Base-by-base conservation (phyloP, 2,797 vertebrate genomes). In the Mionectes olivaceus region DNA sequence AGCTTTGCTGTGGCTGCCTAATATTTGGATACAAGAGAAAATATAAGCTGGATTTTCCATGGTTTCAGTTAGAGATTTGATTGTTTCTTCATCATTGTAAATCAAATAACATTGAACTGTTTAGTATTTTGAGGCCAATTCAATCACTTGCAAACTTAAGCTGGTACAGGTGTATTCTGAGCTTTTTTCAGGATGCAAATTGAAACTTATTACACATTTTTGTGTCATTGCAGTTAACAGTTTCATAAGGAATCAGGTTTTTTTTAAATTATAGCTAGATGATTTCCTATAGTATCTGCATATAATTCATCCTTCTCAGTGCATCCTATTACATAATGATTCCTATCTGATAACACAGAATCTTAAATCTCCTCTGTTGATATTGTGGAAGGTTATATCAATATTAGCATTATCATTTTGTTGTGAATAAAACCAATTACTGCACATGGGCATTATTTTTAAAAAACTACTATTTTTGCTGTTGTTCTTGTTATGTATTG, bases 331-430 rank as follows among this genome's bases (percentile, higher is more conserved):
- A 53, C 21, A 28, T 55, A 79, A 77, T 39, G 75, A 60, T 69
- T 63, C 32, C 89, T 84, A 0, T 59, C 27, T 84, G 57, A 32
- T 69, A 80, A 76, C 23, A 52, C 9, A 52, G 37, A 65, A n/a
- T 41, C 35, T 65, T 82, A 93, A 80, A 71, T 78, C 46, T 52
- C 41, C 82, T 83, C 17, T 85, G 17, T 27, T 27, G 47, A 30
- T 89, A 89, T 89, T 22, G 47, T 55, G 60, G 19, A 46, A 95
- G 71, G 21, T 59, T 93, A 57, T 50, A 53, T 90, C 86, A 87
- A 89, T 33, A 83, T 93, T 81, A 94, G 44, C 22, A 37, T 94
- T 93, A 87, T 91, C 39, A 60, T 57, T 96, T 97, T 95, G 57
- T 89, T 96, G 87, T 77, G 57, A 35, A 65, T 93, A 88, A 76